Evolutionary conservation across 2,797 vertebrate genomes (phyloP).

Genomic region (Malurus leucopterus): DNA sequence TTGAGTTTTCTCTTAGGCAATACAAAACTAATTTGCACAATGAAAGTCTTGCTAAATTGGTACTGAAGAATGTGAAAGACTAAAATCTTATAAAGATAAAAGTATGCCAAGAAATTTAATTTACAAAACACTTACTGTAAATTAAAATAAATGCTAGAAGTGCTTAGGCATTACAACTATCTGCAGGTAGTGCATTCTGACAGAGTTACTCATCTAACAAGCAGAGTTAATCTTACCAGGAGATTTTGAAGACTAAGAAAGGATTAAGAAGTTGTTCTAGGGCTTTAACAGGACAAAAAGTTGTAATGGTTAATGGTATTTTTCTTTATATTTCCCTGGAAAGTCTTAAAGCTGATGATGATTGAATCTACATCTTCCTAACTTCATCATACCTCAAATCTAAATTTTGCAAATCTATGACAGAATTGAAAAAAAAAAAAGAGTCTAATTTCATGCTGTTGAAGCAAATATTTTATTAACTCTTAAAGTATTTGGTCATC

Average conservation of each 20-base stretch:
- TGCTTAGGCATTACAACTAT: constrained; percentile 13
- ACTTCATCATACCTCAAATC: neutral
- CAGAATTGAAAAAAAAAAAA: neutral
- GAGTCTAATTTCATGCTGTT: neutral
- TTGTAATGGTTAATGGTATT: neutral
- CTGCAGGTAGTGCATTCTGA: constrained; percentile 40
- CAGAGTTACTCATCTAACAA: constrained; percentile 19
- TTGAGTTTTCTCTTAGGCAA: constrained; percentile 34
- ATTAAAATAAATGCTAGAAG: constrained; percentile 56
- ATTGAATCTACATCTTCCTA: neutral
- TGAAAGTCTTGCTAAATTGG: constrained; percentile 29
- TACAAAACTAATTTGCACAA: constrained; percentile 22
- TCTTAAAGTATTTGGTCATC: neutral
- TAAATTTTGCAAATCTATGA: neutral
- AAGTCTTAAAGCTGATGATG: neutral
- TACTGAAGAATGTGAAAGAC: constrained; percentile 35
- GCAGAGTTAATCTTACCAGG: neutral
- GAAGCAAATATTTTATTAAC: neutral
- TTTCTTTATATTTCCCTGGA: neutral
- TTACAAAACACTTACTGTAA: constrained; percentile 43
- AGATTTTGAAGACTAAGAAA: constrained; percentile 3
- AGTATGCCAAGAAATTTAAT: constrained; percentile 56
- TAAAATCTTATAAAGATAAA: constrained; percentile 51
- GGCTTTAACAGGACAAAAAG: neutral
- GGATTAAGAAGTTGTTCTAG: neutral